Base-by-base conservation (phyloP, 2,113 vertebrate genomes). In the Apus apus region DNA sequence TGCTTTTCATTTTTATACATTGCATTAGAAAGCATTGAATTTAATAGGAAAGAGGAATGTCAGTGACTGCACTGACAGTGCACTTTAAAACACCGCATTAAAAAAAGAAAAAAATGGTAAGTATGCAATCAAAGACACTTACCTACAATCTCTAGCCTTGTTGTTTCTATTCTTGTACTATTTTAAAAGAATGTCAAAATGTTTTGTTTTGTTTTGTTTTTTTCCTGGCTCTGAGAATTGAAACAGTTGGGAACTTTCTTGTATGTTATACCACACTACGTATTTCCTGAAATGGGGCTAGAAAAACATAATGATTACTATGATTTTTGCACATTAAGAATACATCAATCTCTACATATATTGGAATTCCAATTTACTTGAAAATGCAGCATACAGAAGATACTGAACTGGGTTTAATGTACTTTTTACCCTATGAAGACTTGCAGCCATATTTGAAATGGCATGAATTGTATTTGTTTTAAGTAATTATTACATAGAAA, bases 1-100 rank as follows among this genome's bases (percentile, higher is more conserved):
- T 72, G 5, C 4, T 91, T 70, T 93, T 96, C 73, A 85, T 90
- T 97, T 95, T 94, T 86, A 23, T 57, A 48, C 57, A 71, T 18
- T 67, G 18, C 77, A 61, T 85, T 93, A 96, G 30, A 72, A 50
- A 86, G 32, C 50, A 91, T 73, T 82, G 74, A 30, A 80, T 80
- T 29, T 94, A 92, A 87, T 87, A 68, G 68, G 40, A 80, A 83
- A 95, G 45, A 94, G 30, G 11, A 70, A 82, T 32, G 29, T 18
- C 68, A 78, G 62, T 79, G 43, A 75, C 8, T 86, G 40, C 40
- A 43, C 40, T 43, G 40, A 43, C 40, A 43, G 38, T 43, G 40
- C 40, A 43, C 40, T 43, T 43, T 43, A 30, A 91, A 93, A 11
- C 34, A 77, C 5, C 36, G 17, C 60, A 87, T 80, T 96, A 74